Conservation (phyloP, 2,797 vertebrate species). For the Phrynocephalus vlangalii region DNA sequence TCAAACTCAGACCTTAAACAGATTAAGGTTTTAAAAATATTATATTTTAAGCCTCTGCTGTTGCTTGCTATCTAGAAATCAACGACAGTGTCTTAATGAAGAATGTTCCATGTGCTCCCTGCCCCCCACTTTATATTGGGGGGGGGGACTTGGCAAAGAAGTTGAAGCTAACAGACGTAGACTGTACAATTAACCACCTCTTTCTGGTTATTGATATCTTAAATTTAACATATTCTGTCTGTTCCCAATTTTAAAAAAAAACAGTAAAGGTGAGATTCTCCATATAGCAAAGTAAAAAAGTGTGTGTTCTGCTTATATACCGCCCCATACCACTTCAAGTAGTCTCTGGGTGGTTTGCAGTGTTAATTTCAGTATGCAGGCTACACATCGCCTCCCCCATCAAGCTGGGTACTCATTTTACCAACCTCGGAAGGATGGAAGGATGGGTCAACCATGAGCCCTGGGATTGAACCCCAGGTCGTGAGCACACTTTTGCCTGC, state of each 20-base stretch:
- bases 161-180: slow-evolving; percentile 80
- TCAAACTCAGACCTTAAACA: slow-evolving; percentile 67
- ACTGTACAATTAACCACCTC: slow-evolving; percentile 74
- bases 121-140: slow-evolving; percentile 77
- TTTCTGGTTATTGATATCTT: slow-evolving; percentile 80
- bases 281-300: slow-evolving; percentile 71
- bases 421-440: too few species aligned
- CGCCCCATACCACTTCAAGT: too few species aligned
- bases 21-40: slow-evolving; percentile 69
- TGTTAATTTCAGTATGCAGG: too few species aligned
- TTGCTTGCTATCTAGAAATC: slow-evolving; percentile 80
- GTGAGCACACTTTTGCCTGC: too few species aligned
- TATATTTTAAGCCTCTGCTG: slow-evolving; percentile 68
- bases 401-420: too few species aligned
- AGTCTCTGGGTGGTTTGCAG: too few species aligned
- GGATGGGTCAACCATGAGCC: too few species aligned
- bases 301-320: too few species aligned
- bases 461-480: too few species aligned
- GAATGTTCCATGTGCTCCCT: slow-evolving; percentile 68
- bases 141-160: slow-evolving; percentile 79
- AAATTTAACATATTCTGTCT: slow-evolving; percentile 82
- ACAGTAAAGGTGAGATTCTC: slow-evolving; percentile 83
- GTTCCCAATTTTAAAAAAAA: slow-evolving; percentile 75
- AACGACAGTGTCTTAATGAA: slow-evolving; percentile 75
- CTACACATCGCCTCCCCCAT: too few species aligned